Evolutionary conservation across 2,797 vertebrate genomes (phyloP), one percentile per base, ranked within the genome.

Genomic region (Discoglossus pictus): DNA sequence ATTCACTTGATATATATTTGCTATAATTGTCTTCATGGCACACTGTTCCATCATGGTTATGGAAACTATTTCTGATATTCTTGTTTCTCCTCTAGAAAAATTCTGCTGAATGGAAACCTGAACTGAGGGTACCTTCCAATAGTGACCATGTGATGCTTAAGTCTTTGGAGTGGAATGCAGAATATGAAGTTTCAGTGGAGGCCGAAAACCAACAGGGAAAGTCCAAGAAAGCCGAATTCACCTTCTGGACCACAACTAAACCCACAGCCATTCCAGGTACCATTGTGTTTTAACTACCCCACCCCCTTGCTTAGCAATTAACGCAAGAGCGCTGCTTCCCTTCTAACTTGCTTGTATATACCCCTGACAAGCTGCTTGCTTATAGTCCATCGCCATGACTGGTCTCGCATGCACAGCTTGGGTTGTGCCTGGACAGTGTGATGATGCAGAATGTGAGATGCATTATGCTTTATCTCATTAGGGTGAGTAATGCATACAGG

Each of bases 231-330:
- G 94, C 92, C 2, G 86, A 75, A 35, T 87, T 93, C 40, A 85
- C 90, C 59, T 94, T 98, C 87, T 89, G 82, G 76, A 98, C 97
- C 1, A 88, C 92, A 0, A 84, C 89, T 0, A 84, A 97, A 83
- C 96, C 96, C 16, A 94, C 94, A 0, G 89, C 89, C 65, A 92
- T 96, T 79, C 93, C 96, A 97, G 97, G 97, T 99, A 96, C 65
- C 39, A 40, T 23, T 21, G 10, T 51, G 4, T 58, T 17, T 53
- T 59, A 59, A 48, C 34, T 3, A 38, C n/a, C 18, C 16, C 38
- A 27, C n/a, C 61, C 51, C 18, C 73, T 77, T 6, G 87, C 89
- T 86, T 84, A 73, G 46, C 74, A 53, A 69, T 84, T 86, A 87
- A 84, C 72, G 86, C 89, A 74, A 43, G 63, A 2, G 31, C 73